Evolutionary conservation across 2,888 invertebrate genomes (phyloP), one percentile per base, ranked within the genome.

Genomic region (Thera obeliscata): DNA sequence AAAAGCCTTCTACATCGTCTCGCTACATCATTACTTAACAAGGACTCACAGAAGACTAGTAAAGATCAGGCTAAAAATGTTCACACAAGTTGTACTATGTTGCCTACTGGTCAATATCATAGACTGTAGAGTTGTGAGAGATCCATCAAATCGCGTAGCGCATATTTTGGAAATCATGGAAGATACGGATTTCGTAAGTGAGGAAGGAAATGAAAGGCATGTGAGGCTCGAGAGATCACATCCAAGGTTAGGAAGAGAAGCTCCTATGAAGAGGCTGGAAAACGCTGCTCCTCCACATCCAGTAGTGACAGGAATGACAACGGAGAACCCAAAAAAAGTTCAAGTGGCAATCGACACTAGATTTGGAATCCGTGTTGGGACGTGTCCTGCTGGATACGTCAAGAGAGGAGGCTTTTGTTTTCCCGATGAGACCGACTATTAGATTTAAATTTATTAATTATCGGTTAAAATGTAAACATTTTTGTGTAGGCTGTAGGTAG

Each of bases 311-410:
- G 64, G 58, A 36, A 56, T 58, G 33, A 52, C 56, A 8, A 65
- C 67, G 8, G 59, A 56, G 48, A 69, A 52, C 9, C 65, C 65
- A 8, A 50, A 58, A 12, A 54, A 66, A 48, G 65, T 63, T 11
- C 55, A 57, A 55, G 63, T 56, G 41, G 57, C 59, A 2, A 9
- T 78, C 0, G 79, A 75, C 41, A 67, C 67, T 56, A 79, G 84
- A 6, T 41, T 60, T 38, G 71, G 66, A 5, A 71, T 85, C 9
- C 54, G 60, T 1, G 73, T 66, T 1, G 78, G 75, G 3, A 11
- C 2, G 0, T 86, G 86, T 33, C 74, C 85, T 33, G 8, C 5
- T 2, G 86, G 85, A 1, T 80, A 73, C 54, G 72, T 71, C 0
- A 70, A 35, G 52, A 63, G 62, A 36, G 80, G 79, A 9, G 67